A percentile compares a stretch with the other conserved stretches of the same genome.
Evolutionary conservation across 1,140 invertebrate species (phyloP).

Genomic region (Hydropsyche tenuis): DNA sequence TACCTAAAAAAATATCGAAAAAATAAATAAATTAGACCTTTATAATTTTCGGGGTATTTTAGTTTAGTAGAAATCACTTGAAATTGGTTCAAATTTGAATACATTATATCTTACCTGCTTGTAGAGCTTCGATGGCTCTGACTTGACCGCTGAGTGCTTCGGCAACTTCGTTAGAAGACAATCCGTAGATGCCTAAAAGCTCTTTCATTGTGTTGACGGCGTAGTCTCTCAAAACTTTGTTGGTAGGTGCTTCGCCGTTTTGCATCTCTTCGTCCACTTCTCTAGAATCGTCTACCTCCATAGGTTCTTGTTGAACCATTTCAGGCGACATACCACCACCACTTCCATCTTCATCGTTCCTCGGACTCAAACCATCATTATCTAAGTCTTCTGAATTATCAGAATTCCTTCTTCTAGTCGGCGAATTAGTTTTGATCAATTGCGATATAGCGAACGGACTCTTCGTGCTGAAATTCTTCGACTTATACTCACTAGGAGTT

Average conservation of each 20-base stretch:
- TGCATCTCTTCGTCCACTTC: conserved; percentile 53
- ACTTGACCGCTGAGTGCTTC: conserved; percentile 67
- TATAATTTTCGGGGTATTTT: not conserved
- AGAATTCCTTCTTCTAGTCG: conserved; percentile 61
- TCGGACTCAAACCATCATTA: conserved; percentile 52
- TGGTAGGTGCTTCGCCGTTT: conserved; percentile 58
- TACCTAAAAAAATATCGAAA: conserved; percentile 32
- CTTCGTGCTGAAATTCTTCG: conserved; percentile 63
- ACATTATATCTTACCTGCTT: conserved; percentile 53
- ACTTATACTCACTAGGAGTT: conserved; percentile 47
- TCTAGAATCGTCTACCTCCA: conserved; percentile 46
- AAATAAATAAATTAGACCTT: not conserved
- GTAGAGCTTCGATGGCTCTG: conserved; percentile 60
- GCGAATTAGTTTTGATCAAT: conserved; percentile 63
- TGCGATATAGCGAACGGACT: conserved; percentile 64
- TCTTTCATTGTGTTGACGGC: conserved; percentile 79
- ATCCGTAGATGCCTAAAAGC: conserved; percentile 73
- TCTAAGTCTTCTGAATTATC: conserved; percentile 57
- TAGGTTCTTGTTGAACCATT: conserved; percentile 35
- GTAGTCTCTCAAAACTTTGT: conserved; percentile 69
- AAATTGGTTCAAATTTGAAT: not conserved
- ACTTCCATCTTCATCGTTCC: conserved; percentile 41
- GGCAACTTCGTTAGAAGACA: conserved; percentile 67
- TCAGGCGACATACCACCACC: conserved; percentile 37
- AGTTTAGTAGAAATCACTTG: too few species aligned